A percentile compares a stretch with the other conserved stretches of the same genome.
Evolutionary conservation across 2,797 vertebrate species (phyloP).

Genomic region (Xiphorhynchus erythropygius): DNA sequence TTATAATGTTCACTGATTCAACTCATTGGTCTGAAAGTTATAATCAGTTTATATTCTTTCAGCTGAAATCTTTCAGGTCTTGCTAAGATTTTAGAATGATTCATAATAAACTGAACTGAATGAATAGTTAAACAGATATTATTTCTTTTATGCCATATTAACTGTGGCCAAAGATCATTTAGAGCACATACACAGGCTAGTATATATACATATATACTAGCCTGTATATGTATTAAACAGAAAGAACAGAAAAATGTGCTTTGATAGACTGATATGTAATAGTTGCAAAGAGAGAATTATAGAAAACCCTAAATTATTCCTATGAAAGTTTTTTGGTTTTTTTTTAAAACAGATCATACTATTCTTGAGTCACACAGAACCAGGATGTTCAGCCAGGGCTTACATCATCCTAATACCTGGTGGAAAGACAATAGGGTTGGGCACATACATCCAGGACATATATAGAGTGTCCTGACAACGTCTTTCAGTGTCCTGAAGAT

Average conservation of each 20-base stretch:
- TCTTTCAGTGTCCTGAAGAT: background rate
- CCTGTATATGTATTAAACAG: background rate
- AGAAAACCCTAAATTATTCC: background rate
- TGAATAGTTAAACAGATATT: background rate
- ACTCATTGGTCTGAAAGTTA: background rate
- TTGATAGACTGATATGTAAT: background rate
- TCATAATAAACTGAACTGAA: background rate
- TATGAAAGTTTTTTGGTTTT: background rate
- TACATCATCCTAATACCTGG: background rate
- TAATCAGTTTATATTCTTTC: background rate
- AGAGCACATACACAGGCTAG: background rate
- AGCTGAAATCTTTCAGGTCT: background rate
- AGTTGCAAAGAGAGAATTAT: background rate
- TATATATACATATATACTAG: background rate
- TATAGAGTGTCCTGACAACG: background rate
- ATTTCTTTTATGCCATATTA: background rate
- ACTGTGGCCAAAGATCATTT: background rate
- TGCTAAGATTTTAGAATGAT: background rate
- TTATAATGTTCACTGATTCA: background rate
- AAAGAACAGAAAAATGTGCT: background rate
- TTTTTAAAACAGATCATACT: background rate
- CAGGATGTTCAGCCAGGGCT: background rate
- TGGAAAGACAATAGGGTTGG: background rate
- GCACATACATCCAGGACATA: background rate
- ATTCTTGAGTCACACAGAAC: background rate